Conservation (phyloP, 53 echinoderm and acorn worm genomes). For the Temnopleurus reevesii region DNA sequence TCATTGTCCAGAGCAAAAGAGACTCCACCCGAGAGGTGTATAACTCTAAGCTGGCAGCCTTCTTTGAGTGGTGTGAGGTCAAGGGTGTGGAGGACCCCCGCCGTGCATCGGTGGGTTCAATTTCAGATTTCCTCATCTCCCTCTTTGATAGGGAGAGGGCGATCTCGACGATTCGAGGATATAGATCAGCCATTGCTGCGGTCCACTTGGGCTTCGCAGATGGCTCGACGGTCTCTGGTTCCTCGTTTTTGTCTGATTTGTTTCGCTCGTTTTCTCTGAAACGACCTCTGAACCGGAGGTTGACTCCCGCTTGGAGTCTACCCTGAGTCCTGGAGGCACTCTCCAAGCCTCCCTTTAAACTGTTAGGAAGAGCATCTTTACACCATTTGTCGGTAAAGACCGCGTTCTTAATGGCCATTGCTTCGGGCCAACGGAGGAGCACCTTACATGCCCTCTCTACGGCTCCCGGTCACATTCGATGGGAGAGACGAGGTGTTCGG, state of each 20-base stretch:
- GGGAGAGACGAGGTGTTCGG: neutral
- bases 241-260: neutral
- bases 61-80: neutral
- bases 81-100: neutral
- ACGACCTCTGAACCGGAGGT: neutral
- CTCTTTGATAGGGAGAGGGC: neutral
- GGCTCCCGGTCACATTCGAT: neutral
- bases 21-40: neutral
- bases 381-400: neutral
- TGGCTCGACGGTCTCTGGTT: neutral
- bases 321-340: neutral
- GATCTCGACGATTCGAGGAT: constrained; percentile 1
- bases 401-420: neutral
- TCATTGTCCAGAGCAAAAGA: neutral
- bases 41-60: neutral
- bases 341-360: constrained; percentile 29
- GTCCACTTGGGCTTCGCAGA: constrained; percentile 26
- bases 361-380: neutral
- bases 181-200: constrained; percentile 30
- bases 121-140: neutral
- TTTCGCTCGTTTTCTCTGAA: neutral
- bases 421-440: constrained; percentile 1
- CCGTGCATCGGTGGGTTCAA: neutral
- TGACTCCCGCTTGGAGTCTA: neutral
- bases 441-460: constrained; percentile 24